A percentile compares a stretch with the other conserved stretches of the same genome.
These are phyloP conservation scores for Eueides isabella DNA, from an alignment of 1,140 invertebrate species.

Conservation along the genomic window DNA sequence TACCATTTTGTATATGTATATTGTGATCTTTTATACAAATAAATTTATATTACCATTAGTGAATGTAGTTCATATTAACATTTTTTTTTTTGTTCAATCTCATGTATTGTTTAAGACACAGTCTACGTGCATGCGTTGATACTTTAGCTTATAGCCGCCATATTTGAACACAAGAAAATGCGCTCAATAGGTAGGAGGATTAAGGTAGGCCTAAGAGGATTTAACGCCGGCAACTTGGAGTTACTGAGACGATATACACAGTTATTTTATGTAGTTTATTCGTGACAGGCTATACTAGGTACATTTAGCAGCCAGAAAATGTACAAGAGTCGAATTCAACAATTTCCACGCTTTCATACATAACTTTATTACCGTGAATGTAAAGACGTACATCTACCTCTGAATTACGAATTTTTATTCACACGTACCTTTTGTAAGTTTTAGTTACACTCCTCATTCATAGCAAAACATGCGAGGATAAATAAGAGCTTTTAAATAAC, in stretches of 20 bases:
- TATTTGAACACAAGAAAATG: conserved; percentile 43
- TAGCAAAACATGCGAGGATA: conserved; percentile 16
- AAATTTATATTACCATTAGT: too few relatives aligned
- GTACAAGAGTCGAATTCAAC: conserved; percentile 48
- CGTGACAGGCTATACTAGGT: conserved; percentile 48
- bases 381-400: conserved; percentile 40
- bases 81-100: background rate
- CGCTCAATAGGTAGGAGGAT: conserved; percentile 48
- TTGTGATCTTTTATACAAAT: too few relatives aligned
- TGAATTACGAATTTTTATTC: conserved; percentile 47
- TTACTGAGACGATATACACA: conserved; percentile 44
- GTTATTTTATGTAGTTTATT: conserved; percentile 48
- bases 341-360: conserved; percentile 49
- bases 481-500: conserved; percentile 5
- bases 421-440: conserved; percentile 36
- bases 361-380: conserved; percentile 49
- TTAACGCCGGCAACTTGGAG: conserved; percentile 47
- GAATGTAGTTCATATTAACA: background rate
- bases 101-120: background rate
- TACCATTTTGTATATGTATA: too few relatives aligned
- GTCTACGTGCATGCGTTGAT: conserved; percentile 19
- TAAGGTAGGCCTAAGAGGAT: conserved; percentile 52
- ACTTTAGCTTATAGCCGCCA: conserved; percentile 34
- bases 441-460: conserved; percentile 36
- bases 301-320: conserved; percentile 45